A percentile compares a stretch with the other conserved stretches of the same genome.
These are phyloP conservation scores for Pristionchus arcanus DNA, from an alignment of 2,888 invertebrate genomes.

Conservation along the genomic window DNA sequence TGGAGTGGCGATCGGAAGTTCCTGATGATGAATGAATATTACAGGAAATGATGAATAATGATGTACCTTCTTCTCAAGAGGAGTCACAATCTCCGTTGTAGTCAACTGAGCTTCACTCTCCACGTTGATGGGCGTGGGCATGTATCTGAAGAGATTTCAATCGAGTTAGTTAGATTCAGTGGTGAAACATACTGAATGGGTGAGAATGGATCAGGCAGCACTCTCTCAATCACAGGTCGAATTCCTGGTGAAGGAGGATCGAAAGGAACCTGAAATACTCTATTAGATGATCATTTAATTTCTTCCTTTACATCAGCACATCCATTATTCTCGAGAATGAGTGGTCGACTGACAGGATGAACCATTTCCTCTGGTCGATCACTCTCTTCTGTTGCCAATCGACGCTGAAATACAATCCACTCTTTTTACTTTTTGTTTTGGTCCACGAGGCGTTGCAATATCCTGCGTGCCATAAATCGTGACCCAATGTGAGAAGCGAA, in stretches of 20 bases:
- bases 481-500: no score
- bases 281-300: background rate
- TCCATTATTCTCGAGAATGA: constrained; percentile 33
- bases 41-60: background rate
- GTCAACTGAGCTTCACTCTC: constrained; percentile 37
- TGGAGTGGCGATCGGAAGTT: background rate
- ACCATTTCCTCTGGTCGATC: constrained; percentile 5
- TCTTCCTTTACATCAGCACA: background rate
- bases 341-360: background rate
- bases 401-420: constrained; percentile 10
- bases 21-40: background rate
- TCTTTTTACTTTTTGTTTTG: no score
- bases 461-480: no score
- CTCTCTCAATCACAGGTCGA: constrained; percentile 19
- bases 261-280: background rate
- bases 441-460: no score
- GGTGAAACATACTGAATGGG: background rate
- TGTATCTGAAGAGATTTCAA: background rate
- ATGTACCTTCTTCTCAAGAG: background rate
- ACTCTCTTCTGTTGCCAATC: constrained; percentile 39
- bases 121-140: background rate
- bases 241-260: constrained; percentile 26
- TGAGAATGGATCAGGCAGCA: constrained; percentile 18
- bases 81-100: background rate
- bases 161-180: background rate